A percentile compares a stretch with the other conserved stretches of the same genome.
phyloP scores from a whole-genome alignment of 2,113 vertebrate genomes.

The Percina caprodes region DNA sequence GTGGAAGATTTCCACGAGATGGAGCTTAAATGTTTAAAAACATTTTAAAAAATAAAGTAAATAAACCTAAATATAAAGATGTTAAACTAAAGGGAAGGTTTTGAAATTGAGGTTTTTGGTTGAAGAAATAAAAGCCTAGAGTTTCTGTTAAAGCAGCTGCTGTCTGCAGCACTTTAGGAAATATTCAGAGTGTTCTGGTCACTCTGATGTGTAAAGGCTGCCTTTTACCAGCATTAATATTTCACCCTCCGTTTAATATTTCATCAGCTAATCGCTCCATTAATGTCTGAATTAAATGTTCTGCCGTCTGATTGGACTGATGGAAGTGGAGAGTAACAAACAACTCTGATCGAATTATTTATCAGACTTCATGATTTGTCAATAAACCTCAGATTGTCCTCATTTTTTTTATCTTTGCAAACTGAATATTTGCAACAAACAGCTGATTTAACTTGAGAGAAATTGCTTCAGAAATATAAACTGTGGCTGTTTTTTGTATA shows the following conservation, averaged over 20 bases:
- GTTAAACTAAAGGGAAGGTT: neutral
- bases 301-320: neutral
- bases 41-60: no score
- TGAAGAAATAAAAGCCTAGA: neutral
- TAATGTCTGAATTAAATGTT: neutral
- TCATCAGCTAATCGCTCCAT: constrained; percentile 36
- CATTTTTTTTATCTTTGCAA: no score
- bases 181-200: constrained; percentile 41
- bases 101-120: neutral
- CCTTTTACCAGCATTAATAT: constrained; percentile 78
- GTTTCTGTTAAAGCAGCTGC: no score
- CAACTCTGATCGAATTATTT: neutral
- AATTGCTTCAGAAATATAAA: no score
- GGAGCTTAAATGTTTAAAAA: no score
- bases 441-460: no score
- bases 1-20: no score
- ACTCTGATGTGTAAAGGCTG: constrained; percentile 37
- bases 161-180: neutral
- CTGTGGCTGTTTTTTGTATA: no score
- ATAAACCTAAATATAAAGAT: neutral
- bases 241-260: constrained; percentile 61
- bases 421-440: no score
- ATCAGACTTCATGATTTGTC: neutral
- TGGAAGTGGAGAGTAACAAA: neutral
- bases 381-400: neutral